Evolutionary conservation across 2,113 vertebrate species (phyloP).

Genomic region (Cricetomys ansorgei): DNA sequence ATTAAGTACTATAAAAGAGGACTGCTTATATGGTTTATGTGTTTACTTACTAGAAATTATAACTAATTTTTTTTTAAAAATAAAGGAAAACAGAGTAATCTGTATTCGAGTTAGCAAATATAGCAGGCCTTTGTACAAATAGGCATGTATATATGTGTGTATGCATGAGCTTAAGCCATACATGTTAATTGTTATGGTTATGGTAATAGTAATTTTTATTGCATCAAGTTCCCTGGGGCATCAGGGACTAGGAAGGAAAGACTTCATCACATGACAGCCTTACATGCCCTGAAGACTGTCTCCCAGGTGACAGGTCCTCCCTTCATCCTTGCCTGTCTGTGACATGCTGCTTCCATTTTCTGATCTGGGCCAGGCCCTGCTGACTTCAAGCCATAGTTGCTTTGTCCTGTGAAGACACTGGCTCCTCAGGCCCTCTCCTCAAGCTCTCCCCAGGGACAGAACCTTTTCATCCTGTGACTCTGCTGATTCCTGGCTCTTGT

Average conservation of each 20-base stretch:
- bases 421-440: background rate
- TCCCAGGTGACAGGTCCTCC: background rate
- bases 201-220: constrained; percentile 16
- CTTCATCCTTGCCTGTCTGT: background rate
- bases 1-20: background rate
- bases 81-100: background rate
- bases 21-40: background rate
- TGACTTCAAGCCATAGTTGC: background rate
- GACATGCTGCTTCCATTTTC: background rate
- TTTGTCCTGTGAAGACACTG: background rate
- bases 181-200: background rate
- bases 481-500: background rate
- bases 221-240: constrained; percentile 17
- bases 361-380: background rate
- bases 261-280: background rate
- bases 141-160: background rate
- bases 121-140: background rate
- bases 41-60: background rate
- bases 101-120: background rate
- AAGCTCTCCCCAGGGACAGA: background rate
- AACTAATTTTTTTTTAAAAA: background rate
- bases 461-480: background rate
- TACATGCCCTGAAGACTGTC: background rate
- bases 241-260: background rate
- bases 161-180: background rate